Evolutionary conservation across 2,113 vertebrate genomes (phyloP).

Genomic region (Hemiscyllium ocellatum): DNA sequence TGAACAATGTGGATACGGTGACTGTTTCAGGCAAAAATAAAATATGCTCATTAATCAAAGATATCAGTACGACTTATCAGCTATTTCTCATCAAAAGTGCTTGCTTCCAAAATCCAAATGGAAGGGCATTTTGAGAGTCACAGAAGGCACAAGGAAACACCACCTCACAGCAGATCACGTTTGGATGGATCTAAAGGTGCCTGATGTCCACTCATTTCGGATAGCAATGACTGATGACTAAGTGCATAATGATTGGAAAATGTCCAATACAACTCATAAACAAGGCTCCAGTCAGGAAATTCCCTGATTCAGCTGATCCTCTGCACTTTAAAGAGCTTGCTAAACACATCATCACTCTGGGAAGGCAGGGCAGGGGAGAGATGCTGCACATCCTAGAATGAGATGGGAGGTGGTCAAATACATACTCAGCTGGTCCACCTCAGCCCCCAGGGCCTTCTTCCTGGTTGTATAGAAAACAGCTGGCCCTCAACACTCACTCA

Average conservation of each 20-base stretch:
- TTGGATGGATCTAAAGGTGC: background rate
- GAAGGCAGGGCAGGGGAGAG: background rate
- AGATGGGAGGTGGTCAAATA: background rate
- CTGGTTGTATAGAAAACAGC: no score
- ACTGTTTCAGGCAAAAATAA: background rate
- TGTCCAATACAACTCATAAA: background rate
- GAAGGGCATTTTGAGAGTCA: background rate
- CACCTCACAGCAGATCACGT: background rate
- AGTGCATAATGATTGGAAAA: background rate
- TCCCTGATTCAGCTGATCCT: no score
- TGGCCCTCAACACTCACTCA: background rate
- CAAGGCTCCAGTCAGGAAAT: no score
- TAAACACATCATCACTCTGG: background rate
- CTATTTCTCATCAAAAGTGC: background rate
- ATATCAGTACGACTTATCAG: constrained; percentile 2
- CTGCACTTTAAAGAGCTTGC: no score
- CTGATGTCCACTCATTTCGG: background rate
- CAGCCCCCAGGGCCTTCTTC: no score
- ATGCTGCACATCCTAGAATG: no score
- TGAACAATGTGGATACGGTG: background rate
- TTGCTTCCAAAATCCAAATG: background rate
- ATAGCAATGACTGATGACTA: background rate
- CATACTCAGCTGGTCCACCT: background rate
- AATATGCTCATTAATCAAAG: constrained; percentile 2
- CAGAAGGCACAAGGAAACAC: background rate